Evolutionary conservation across 1,140 invertebrate genomes (phyloP).

Genomic region (Neomicropteryx cornuta): DNA sequence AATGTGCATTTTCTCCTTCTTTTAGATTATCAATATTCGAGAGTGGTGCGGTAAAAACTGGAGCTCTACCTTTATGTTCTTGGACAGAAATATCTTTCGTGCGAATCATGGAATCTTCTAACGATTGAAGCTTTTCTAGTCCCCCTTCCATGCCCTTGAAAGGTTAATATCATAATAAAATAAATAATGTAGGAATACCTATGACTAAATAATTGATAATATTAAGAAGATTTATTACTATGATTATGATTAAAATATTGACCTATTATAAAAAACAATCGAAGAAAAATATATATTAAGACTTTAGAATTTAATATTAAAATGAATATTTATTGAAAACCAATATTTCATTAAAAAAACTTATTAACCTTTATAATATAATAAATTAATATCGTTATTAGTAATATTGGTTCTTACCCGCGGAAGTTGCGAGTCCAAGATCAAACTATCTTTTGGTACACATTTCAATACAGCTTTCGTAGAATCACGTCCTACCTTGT

Average conservation of each 20-base stretch:
- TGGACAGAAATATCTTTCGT: slow-evolving; percentile 55
- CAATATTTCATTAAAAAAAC: no score
- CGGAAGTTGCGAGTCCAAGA: slow-evolving; percentile 90
- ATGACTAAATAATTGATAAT: slow-evolving; percentile 4
- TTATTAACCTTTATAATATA: no score
- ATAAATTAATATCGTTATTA: no score
- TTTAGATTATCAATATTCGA: slow-evolving; percentile 75
- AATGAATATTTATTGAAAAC: no score
- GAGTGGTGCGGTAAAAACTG: slow-evolving; percentile 82
- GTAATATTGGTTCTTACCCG: slow-evolving; percentile 40
- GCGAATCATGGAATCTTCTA: slow-evolving; percentile 77
- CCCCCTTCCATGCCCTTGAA: slow-evolving; percentile 83
- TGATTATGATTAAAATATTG: no score
- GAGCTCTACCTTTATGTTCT: slow-evolving; percentile 69
- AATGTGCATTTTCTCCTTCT: slow-evolving; percentile 88
- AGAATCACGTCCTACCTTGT: slow-evolving; percentile 80
- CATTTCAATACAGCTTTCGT: slow-evolving; percentile 81
- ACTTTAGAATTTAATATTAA: no score
- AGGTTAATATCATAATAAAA: no score
- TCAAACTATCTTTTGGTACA: slow-evolving; percentile 81
- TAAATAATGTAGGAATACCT: slow-evolving; percentile 6
- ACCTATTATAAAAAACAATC: no score
- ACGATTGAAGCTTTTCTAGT: slow-evolving; percentile 80
- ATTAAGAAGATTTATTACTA: no score
- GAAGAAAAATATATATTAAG: no score